Base-by-base conservation (phyloP, 2,113 vertebrate genomes). In the Spilogale gracilis region DNA sequence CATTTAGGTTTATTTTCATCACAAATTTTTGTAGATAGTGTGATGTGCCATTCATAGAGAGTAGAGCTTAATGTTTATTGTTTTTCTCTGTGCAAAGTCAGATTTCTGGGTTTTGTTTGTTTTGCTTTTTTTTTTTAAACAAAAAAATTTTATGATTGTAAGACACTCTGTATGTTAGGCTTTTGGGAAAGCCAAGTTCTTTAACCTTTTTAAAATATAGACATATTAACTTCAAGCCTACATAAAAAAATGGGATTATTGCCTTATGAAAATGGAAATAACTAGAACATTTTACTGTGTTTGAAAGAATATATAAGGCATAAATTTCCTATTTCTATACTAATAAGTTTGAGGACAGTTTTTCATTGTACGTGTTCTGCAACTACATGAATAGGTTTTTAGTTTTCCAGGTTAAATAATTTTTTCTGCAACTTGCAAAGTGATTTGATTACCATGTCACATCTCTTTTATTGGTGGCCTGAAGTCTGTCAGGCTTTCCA, bases 401-500 rank as follows among this genome's bases (percentile, higher is more conserved):
- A 96, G 80, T 96, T 96, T 98, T 96, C 97, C 96, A 96, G 93
- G 97, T 92, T 89, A 98, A 97, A 97, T 97, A 27, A 50, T 98
- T 98, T 97, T 98, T 98, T 94, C 96, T 98, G 96, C 95, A 98
- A 95, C 91, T 91, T 95, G 84, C 91, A 95, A 90, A 98, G 85
- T 96, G 50, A 94, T 97, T 98, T 98, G 93, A 97, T 98, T 98
- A 91, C 98, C 69, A 32, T 98, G 82, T 92, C 76, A 9, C 96
- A 90, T 90, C 48, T 90, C 93, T 98, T 98, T 96, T 97, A 95
- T 91, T 97, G 94, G 71, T 96, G 89, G 98, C 98, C 98, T 98
- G 85, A 97, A 93, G 88, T 95, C 92, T 98, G 97, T 98, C 98
- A 98, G 89, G 83, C 0, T 99, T 99, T 99, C 98, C 98, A 98